Conservation (phyloP, 2,888 invertebrate species). For the Myathropa florea region DNA sequence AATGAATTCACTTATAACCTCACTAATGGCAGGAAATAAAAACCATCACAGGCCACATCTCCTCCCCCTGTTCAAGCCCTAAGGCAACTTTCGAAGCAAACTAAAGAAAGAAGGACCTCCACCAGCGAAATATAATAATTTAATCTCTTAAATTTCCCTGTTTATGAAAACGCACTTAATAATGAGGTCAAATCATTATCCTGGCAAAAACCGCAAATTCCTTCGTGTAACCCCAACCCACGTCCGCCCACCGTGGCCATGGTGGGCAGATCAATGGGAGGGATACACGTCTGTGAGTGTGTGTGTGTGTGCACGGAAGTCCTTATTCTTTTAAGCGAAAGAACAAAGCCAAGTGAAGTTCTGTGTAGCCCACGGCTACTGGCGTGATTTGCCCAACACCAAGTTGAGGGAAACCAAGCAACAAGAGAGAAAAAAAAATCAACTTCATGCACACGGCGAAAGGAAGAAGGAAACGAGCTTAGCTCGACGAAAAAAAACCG, state of each 20-base stretch:
- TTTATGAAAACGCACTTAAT: constrained; percentile 69
- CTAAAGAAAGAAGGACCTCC: constrained; percentile 23
- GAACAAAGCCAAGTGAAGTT: constrained; percentile 46
- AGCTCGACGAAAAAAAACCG: neutral
- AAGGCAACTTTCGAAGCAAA: constrained; percentile 33
- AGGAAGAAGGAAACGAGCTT: neutral
- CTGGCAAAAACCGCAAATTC: constrained; percentile 59
- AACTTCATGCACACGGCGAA: constrained; percentile 21
- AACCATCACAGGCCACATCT: constrained; percentile 1
- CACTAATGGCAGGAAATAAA: constrained; percentile 41
- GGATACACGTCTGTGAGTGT: neutral
- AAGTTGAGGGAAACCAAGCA: constrained; percentile 19
- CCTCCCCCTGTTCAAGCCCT: neutral
- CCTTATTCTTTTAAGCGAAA: constrained; percentile 7
- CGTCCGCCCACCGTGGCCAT: neutral
- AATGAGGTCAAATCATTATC: constrained; percentile 71
- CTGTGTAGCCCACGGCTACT: constrained; percentile 28
- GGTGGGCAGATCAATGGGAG: neutral
- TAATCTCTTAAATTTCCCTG: constrained; percentile 67
- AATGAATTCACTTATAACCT: constrained; percentile 50
- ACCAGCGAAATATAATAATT: constrained; percentile 49
- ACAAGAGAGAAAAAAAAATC: constrained; percentile 26
- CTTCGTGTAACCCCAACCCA: neutral
- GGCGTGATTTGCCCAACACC: constrained; percentile 33
- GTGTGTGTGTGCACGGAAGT: neutral